Percentiles rank a stretch among this genome's conserved stretches.
Conservation (phyloP, 2,797 vertebrate genomes). For the Micrastur ruficollis region DNA sequence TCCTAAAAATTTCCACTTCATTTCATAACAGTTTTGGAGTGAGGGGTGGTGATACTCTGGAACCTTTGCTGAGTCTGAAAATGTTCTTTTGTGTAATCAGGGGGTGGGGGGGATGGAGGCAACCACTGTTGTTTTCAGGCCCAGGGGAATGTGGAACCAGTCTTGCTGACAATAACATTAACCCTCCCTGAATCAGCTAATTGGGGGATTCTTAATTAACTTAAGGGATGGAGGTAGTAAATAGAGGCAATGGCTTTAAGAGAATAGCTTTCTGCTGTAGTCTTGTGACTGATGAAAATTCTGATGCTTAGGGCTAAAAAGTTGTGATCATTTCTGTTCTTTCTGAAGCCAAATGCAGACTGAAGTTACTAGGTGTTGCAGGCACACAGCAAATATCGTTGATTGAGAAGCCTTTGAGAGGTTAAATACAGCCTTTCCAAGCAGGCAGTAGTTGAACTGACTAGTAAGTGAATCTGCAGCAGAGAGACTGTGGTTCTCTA, state of each 20-base stretch:
- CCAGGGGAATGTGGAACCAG: not conserved
- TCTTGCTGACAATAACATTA: not conserved
- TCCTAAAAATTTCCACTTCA: conserved; percentile 44
- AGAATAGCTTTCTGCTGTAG: not conserved
- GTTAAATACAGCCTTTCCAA: not conserved
- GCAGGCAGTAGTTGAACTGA: not conserved
- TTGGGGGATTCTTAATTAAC: not conserved
- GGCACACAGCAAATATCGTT: not conserved
- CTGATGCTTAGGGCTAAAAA: not conserved
- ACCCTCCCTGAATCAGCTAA: not conserved
- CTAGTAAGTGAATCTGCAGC: not conserved
- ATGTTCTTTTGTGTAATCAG: not conserved
- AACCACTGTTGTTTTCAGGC: not conserved
- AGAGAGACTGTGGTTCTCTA: not conserved
- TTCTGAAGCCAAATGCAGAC: not conserved
- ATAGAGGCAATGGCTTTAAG: not conserved
- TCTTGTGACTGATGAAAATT: not conserved
- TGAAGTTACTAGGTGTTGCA: not conserved
- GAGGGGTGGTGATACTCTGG: not conserved
- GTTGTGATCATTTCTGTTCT: not conserved
- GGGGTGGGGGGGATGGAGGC: not conserved
- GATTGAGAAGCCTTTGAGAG: not conserved
- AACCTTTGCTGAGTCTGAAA: not conserved
- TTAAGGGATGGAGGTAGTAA: not conserved
- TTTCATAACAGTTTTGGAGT: conserved; percentile 43